Evolutionary conservation across 2,797 vertebrate species (phyloP), one percentile per base, ranked within the genome.

Genomic region (Euphonia xanthogaster): DNA sequence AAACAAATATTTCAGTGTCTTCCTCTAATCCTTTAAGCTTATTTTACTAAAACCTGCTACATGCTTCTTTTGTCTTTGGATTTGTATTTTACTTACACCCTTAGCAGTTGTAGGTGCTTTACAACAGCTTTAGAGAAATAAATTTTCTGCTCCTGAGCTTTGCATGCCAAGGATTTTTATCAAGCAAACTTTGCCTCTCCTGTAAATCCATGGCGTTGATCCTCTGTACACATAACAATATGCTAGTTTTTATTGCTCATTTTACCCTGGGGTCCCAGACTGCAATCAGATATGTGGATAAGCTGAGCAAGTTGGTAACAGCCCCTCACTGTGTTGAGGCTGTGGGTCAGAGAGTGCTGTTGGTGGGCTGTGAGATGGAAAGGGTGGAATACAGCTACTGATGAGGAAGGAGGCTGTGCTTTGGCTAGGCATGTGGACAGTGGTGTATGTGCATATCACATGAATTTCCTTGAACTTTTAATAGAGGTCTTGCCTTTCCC

Each of bases 181-280:
- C 50, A 50, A 54, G 65, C 65, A 93, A 77, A 92, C 72, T 96
- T 92, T 94, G 85, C 72, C 90, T 96, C 54, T 89, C 39, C 72
- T 93, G 55, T 94, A 94, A 95, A 91, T 67, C 40, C 28, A 37
- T 92, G 94, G 90, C 84, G 87, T 74, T 72, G 47, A 21, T 94
- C 86, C 83, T 45, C n/a, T 19, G 65, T 91, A 87, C 78, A 88
- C 57, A 71, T 24, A 65, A 33, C 40, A 63, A 65, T 76, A 80
- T 67, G 39, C 39, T 78, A 51, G 45, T 39, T 87, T 74, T 85
- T 85, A 71, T 89, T 86, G 67, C 81, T n/a, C 17, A 4, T 96
- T 88, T 74, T 86, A 96, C 50, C 53, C 25, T 14, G 12, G 35
- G 84, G 84, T 95, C 74, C 42, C 85, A 94, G 92, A 86, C 90